phyloP scores from a whole-genome alignment of 1,140 invertebrate genomes.

The Tribolium madens region DNA sequence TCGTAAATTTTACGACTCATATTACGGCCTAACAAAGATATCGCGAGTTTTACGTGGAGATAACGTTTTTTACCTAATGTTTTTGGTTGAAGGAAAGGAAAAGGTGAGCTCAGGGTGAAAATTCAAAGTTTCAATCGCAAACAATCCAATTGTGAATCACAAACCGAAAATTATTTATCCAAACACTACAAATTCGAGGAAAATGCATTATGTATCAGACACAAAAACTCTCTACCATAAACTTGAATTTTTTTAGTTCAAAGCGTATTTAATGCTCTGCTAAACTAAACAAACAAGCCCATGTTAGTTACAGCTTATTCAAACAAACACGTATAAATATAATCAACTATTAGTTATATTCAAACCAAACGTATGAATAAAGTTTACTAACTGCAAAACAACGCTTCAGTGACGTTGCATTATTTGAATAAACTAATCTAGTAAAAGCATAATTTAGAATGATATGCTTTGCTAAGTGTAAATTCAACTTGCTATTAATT shows the following conservation, averaged over 20 bases:
- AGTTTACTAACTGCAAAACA: conserved; percentile 4
- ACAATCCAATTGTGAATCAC: conserved; percentile 14
- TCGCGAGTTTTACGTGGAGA: conserved; percentile 27
- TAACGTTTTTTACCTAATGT: conserved; percentile 17
- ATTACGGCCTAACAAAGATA: conserved; percentile 31
- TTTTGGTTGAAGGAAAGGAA: neutral
- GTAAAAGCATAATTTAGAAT: neutral
- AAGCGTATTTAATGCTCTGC: neutral
- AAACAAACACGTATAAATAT: neutral
- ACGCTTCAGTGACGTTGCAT: neutral
- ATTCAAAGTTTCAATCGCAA: conserved; percentile 4
- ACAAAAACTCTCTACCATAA: neutral
- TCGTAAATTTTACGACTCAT: conserved; percentile 34
- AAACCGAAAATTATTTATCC: conserved; percentile 13
- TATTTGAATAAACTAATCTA: neutral
- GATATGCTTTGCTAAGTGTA: neutral
- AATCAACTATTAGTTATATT: conserved; percentile 24
- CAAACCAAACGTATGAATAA: neutral
- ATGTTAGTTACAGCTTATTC: neutral
- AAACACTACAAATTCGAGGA: conserved; percentile 5
- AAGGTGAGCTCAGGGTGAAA: neutral
- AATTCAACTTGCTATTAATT: conserved; percentile 3
- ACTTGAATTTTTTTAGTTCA: neutral
- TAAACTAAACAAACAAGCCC: neutral
- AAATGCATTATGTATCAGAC: neutral